Conservation (phyloP, 2,113 vertebrate genomes). For the Heloderma charlesbogerti region DNA sequence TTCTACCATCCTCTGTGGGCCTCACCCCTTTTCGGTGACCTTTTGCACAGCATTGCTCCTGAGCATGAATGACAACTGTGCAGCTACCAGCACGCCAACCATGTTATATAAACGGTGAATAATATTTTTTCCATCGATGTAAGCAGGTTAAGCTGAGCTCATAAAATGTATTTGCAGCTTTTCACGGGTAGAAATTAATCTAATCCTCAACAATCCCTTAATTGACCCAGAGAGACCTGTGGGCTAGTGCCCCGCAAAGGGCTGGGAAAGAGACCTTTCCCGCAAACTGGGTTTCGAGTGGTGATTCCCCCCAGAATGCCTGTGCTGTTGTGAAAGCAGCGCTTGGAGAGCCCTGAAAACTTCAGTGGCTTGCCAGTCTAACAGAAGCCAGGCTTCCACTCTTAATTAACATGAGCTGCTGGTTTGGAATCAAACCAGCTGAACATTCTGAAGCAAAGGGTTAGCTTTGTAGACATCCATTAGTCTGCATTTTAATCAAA, state of each 20-base stretch:
- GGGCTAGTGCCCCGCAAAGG: not conserved
- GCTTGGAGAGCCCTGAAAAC: not conserved
- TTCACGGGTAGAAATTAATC: not conserved
- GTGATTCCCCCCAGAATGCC: fast-evolving
- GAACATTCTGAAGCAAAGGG: conserved; percentile 1
- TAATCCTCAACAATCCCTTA: not conserved
- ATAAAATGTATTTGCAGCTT: not conserved
- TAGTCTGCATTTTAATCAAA: conserved; percentile 25
- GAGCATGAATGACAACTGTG: not conserved
- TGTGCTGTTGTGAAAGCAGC: not conserved
- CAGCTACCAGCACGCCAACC: not conserved
- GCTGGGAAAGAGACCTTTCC: not conserved
- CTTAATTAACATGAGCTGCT: conserved; percentile 10
- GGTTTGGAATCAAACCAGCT: conserved; percentile 24
- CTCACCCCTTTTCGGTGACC: no score
- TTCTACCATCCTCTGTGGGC: no score
- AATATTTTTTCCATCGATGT: not conserved
- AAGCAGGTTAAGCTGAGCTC: not conserved
- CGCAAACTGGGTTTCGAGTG: not conserved
- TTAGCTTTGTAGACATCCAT: conserved; percentile 5
- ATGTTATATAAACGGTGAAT: not conserved
- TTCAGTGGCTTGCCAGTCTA: not conserved
- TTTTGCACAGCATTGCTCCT: not conserved
- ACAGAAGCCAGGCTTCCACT: not conserved
- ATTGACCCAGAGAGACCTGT: not conserved